Percentiles rank a stretch among this genome's conserved stretches.
Conservation (phyloP, 2,797 vertebrate species). For the Chiroxiphia lanceolata region DNA sequence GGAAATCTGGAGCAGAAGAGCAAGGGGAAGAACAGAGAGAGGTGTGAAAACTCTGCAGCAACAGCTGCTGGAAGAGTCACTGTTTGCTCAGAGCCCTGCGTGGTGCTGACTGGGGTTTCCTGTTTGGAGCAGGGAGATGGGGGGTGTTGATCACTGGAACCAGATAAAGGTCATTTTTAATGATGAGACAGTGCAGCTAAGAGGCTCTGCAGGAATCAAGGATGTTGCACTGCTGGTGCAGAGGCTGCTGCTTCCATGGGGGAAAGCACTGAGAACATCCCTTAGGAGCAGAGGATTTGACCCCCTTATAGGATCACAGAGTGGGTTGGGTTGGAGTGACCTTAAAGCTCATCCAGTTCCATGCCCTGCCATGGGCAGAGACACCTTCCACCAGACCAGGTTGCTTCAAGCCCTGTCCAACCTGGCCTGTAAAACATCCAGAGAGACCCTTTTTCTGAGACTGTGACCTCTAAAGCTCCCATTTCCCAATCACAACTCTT, state of each 20-base stretch:
- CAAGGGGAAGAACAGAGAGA: neutral
- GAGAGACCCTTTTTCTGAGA: neutral
- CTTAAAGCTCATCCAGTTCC: accelerated
- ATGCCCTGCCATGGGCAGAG: neutral
- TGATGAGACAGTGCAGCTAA: neutral
- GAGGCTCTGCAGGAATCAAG: neutral
- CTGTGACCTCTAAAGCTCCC: neutral
- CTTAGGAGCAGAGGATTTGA: accelerated
- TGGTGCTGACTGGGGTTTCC: neutral
- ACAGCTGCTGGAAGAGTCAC: neutral
- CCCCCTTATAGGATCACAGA: neutral
- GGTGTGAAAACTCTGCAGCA: neutral
- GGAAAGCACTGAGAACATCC: neutral
- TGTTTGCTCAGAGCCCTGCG: accelerated
- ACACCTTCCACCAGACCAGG: neutral
- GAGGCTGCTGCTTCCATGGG: accelerated
- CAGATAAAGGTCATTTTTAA: neutral
- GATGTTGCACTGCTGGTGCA: neutral
- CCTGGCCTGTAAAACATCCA: neutral
- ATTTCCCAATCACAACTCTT: neutral
- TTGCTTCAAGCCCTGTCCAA: too few species aligned
- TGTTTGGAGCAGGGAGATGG: neutral
- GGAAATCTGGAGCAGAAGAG: neutral
- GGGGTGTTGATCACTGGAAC: neutral
- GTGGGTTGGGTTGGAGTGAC: neutral